Base-by-base conservation (phyloP, 2,797 vertebrate genomes). In the Galago senegalensis region DNA sequence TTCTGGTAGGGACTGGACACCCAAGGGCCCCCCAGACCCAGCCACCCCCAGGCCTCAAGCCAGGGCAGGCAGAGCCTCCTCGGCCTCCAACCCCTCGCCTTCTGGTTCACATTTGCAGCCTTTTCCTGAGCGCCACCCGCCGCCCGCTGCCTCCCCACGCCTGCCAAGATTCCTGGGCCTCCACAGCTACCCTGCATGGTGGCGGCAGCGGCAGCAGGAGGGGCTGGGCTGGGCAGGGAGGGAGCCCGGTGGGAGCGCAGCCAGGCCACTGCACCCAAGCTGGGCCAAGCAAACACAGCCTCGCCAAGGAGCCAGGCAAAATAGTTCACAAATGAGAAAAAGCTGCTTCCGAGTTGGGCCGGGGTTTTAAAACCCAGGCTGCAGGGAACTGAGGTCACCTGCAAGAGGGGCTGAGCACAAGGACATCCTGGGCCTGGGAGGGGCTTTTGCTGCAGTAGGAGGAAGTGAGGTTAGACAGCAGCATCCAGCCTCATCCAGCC, bases 291-390 rank as follows among this genome's bases (percentile, higher is more conserved):
- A 98, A 99, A 99, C 98, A 97, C 97, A 96, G 93, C 97, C 49
- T 95, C 97, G 98, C 98, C 98, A 99, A 98, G 98, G 98, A 98
- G 98, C 98, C 86, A n/a, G 98, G 98, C 97, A 97, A 99, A 98
- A 99, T 98, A 98, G 98, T 98, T 99, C 98, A 98, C 98, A 99
- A 99, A 99, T 99, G 98, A 99, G 98, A 99, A 99, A 99, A 99
- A 98, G 98, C 98, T 99, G 99, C 98, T 98, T 98, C 95, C 96
- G 96, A 98, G 98, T 98, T 98, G 97, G 97, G 98, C 98, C 96
- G 94, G 98, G 97, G 98, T 98, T 94, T 98, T 96, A 98, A 98
- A 98, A 97, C 96, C 90, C 97, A 94, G 98, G 98, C 98, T 49
- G 56, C 95, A 89, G 81, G 82, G 93, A 97, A 95, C 98, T 98